Percentiles rank a stretch among this genome's conserved stretches.
phyloP scores from a whole-genome alignment of 2,888 invertebrate genomes.

The Polyommatus iphigenia region DNA sequence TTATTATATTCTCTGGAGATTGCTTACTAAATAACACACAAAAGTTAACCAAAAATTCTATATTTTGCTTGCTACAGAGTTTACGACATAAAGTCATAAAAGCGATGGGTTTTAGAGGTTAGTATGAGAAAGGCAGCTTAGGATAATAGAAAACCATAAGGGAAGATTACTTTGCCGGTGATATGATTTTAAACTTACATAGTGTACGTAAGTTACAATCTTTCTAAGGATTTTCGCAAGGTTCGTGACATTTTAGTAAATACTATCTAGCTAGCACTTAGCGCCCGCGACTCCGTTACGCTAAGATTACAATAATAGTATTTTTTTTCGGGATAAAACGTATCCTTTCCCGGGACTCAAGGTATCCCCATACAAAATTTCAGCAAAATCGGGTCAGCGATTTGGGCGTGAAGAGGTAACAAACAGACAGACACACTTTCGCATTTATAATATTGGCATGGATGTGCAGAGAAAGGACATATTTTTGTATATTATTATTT shows the following conservation, averaged over 20 bases:
- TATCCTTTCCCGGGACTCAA: too few relatives aligned
- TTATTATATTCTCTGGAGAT: background rate
- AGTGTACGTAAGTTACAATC: background rate
- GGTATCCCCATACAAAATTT: too few relatives aligned
- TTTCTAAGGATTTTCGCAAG: background rate
- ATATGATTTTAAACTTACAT: background rate
- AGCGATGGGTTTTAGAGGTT: background rate
- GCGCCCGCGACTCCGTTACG: too few relatives aligned
- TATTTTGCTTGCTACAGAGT: background rate
- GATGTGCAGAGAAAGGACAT: too few relatives aligned
- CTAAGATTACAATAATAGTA: too few relatives aligned
- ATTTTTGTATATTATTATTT: background rate
- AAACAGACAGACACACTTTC: too few relatives aligned
- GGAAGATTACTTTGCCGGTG: background rate
- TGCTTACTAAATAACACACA: background rate
- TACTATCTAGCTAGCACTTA: too few relatives aligned
- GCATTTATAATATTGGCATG: too few relatives aligned
- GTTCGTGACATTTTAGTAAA: too few relatives aligned
- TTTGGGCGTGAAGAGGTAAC: too few relatives aligned
- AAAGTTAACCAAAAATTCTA: background rate
- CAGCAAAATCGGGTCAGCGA: too few relatives aligned
- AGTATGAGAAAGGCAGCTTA: background rate
- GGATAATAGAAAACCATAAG: slow-evolving; percentile 20
- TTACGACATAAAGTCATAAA: slow-evolving; percentile 14
- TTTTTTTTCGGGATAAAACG: too few relatives aligned